phyloP scores from a whole-genome alignment of 1,140 invertebrate species.

The Meloidogyne hapla region DNA sequence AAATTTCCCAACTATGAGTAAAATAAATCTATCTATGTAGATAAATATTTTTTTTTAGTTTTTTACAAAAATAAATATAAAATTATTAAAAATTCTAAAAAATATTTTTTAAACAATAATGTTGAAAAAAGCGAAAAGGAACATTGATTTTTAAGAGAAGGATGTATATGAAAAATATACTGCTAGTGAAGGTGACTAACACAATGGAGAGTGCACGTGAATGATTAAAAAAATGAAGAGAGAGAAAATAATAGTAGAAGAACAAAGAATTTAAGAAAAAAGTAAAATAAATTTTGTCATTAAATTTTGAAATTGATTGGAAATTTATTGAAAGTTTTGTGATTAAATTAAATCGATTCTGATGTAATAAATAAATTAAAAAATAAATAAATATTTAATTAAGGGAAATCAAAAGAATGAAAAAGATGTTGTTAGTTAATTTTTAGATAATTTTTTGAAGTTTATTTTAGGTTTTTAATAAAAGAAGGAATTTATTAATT shows the following conservation, averaged over 20 bases:
- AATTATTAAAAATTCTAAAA: background rate
- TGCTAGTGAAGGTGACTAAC: background rate
- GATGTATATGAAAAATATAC: background rate
- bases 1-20: no score
- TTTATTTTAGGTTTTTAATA: no score
- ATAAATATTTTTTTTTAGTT: no score
- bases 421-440: no score
- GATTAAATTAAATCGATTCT: no score
- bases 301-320: background rate
- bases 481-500: no score
- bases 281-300: background rate
- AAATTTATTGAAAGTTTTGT: background rate
- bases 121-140: background rate
- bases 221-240: background rate
- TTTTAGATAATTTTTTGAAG: no score
- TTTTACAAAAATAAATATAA: no score
- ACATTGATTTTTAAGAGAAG: background rate
- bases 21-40: no score
- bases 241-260: background rate
- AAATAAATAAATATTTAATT: no score
- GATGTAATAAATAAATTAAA: no score
- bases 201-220: background rate
- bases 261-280: background rate
- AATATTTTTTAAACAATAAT: background rate
- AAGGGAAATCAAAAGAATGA: no score